phyloP scores from a whole-genome alignment of 64 coral and sea anemone genomes.

The Porites lutea region DNA sequence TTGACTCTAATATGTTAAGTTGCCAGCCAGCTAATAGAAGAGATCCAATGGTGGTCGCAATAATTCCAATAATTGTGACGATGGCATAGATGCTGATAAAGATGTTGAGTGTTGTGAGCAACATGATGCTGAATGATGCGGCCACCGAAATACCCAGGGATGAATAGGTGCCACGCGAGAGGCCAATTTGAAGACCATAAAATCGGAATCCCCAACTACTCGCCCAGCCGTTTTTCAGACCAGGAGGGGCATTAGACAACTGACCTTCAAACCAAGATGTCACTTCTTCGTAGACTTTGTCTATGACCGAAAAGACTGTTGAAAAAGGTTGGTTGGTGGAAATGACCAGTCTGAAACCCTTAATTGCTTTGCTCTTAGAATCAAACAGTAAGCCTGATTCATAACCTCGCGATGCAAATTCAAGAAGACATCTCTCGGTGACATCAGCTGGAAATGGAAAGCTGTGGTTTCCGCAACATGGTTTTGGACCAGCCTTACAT shows the following conservation, averaged over 20 bases:
- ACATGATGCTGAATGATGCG: conserved; percentile 87
- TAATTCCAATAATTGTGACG: conserved; percentile 91
- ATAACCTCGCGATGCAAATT: not conserved
- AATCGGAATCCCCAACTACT: conserved; percentile 49
- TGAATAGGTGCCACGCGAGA: conserved; percentile 68
- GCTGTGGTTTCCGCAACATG: conserved; percentile 53
- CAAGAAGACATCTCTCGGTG: conserved; percentile 53
- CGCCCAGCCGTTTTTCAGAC: conserved; percentile 76
- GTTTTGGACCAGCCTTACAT: not conserved
- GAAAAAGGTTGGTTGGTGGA: conserved; percentile 57
- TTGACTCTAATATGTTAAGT: conserved; percentile 93
- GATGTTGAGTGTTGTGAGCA: conserved; percentile 91
- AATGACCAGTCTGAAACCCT: conserved; percentile 41
- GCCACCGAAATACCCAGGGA: conserved; percentile 88
- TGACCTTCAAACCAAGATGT: conserved; percentile 53
- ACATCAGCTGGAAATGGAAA: conserved; percentile 78
- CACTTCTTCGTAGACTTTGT: conserved; percentile 80
- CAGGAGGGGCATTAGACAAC: conserved; percentile 59
- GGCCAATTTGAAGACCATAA: conserved; percentile 70
- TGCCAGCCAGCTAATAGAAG: conserved; percentile 95
- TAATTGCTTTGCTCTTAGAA: not conserved
- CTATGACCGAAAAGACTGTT: conserved; percentile 61
- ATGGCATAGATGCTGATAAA: conserved; percentile 96
- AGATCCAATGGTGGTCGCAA: conserved; percentile 81
- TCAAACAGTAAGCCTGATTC: conserved; percentile 34